Percentiles rank a stretch among this genome's conserved stretches.
Evolutionary conservation across 92 coral and sea anemone genomes (phyloP).

Genomic region (Epizoanthus fatuus): DNA sequence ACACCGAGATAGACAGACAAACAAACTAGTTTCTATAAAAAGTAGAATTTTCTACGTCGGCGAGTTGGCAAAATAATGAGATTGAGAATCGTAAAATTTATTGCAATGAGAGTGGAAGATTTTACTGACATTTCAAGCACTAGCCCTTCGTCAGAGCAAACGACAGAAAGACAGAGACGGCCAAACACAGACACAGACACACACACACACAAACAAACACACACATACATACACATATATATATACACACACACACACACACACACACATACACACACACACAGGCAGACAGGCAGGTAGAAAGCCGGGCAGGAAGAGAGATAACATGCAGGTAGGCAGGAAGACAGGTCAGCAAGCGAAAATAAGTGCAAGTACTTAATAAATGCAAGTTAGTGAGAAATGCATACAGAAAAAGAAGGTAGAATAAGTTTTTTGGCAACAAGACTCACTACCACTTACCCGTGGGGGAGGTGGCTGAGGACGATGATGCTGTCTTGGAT

Average conservation of each 20-base stretch:
- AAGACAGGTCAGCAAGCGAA: not conserved
- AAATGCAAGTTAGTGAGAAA: not conserved
- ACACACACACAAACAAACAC: not conserved
- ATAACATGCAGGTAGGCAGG: too few relatives aligned
- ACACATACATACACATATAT: not conserved
- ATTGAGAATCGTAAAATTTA: too few relatives aligned
- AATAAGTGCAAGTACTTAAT: not conserved
- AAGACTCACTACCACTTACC: slow-evolving; percentile 40
- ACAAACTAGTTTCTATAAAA: not conserved
- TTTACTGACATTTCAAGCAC: too few relatives aligned
- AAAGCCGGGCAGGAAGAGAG: not conserved
- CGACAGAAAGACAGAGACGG: too few relatives aligned
- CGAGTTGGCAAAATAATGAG: too few relatives aligned
- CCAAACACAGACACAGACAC: not conserved
- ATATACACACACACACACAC: not conserved
- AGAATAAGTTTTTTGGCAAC: not conserved
- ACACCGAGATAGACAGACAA: not conserved
- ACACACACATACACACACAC: not conserved
- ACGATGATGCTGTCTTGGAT: slow-evolving; percentile 38
- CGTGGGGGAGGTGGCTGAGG: slow-evolving; percentile 33
- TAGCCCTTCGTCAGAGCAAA: too few relatives aligned
- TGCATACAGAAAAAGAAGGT: not conserved
- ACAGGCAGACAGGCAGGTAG: not conserved
- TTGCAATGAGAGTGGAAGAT: too few relatives aligned
- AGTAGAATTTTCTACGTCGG: too few relatives aligned